A percentile compares a stretch with the other conserved stretches of the same genome.
Conservation (phyloP, 2,888 invertebrate genomes). For the Pemphredon lugubris region DNA sequence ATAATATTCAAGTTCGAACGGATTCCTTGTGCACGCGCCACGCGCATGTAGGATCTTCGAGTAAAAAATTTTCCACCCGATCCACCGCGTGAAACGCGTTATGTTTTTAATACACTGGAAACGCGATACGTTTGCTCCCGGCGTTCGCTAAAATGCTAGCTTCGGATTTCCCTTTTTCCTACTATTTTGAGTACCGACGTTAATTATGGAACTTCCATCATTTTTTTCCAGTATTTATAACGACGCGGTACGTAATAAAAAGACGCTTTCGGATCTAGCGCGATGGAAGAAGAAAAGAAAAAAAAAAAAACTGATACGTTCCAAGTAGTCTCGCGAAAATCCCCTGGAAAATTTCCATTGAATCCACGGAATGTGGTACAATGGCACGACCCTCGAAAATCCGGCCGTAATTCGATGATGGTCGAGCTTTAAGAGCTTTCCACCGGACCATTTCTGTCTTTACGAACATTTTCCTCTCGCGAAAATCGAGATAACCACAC, state of each 20-base stretch:
- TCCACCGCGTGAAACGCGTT: too few relatives aligned
- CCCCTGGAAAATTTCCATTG: slow-evolving; percentile 31
- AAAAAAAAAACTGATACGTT: background rate
- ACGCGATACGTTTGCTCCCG: too few relatives aligned
- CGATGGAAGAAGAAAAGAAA: background rate
- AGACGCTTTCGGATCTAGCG: too few relatives aligned
- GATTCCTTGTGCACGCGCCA: background rate
- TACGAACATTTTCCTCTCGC: slow-evolving; percentile 39
- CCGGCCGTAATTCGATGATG: slow-evolving; percentile 57
- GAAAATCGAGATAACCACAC: slow-evolving; percentile 47
- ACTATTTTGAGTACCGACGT: too few relatives aligned
- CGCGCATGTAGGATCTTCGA: background rate
- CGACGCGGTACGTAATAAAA: too few relatives aligned
- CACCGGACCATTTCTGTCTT: slow-evolving; percentile 41
- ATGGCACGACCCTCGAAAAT: slow-evolving; percentile 54
- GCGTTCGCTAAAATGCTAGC: too few relatives aligned
- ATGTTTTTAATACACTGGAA: too few relatives aligned
- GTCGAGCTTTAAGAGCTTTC: slow-evolving; percentile 53
- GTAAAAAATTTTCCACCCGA: too few relatives aligned
- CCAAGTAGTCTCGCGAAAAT: background rate
- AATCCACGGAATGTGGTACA: slow-evolving; percentile 18
- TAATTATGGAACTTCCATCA: too few relatives aligned
- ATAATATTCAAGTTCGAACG: slow-evolving; percentile 27
- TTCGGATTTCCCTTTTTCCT: too few relatives aligned
- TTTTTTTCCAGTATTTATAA: too few relatives aligned